These are phyloP conservation scores for Furcula furcula DNA, from an alignment of 2,888 invertebrate genomes.

Conservation along the genomic window DNA sequence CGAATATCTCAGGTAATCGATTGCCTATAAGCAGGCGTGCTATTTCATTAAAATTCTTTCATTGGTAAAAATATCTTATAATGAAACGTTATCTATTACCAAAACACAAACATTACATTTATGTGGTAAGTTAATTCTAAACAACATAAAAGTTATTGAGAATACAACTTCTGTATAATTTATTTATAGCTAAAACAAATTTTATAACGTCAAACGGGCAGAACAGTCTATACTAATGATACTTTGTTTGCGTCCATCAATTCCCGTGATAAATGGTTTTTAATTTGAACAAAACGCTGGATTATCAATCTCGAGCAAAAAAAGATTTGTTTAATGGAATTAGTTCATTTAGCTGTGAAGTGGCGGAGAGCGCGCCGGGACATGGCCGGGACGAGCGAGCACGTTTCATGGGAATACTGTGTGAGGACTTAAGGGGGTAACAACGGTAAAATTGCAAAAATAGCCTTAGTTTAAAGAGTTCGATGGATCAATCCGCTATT, in stretches of 20 bases:
- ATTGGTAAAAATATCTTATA: no score
- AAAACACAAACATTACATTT: constrained; percentile 1
- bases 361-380: constrained; percentile 16
- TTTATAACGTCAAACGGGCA: no score
- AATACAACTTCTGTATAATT: background rate
- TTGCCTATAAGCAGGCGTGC: no score
- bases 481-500: no score
- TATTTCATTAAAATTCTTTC: no score
- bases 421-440: constrained; percentile 36
- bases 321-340: constrained; percentile 42
- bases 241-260: constrained; percentile 38
- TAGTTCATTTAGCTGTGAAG: constrained; percentile 35
- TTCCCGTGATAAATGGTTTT: constrained; percentile 46
- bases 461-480: no score
- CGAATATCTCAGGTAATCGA: no score
- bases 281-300: constrained; percentile 40
- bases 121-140: no score
- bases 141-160: no score
- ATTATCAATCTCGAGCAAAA: constrained; percentile 32
- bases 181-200: no score
- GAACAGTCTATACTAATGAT: constrained; percentile 27
- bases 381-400: constrained; percentile 31
- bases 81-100: background rate
- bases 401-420: constrained; percentile 11
- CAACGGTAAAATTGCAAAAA: no score